A percentile compares a stretch with the other conserved stretches of the same genome.
Evolutionary conservation across 2,113 vertebrate species (phyloP).

Genomic region (Camelus bactrianus): DNA sequence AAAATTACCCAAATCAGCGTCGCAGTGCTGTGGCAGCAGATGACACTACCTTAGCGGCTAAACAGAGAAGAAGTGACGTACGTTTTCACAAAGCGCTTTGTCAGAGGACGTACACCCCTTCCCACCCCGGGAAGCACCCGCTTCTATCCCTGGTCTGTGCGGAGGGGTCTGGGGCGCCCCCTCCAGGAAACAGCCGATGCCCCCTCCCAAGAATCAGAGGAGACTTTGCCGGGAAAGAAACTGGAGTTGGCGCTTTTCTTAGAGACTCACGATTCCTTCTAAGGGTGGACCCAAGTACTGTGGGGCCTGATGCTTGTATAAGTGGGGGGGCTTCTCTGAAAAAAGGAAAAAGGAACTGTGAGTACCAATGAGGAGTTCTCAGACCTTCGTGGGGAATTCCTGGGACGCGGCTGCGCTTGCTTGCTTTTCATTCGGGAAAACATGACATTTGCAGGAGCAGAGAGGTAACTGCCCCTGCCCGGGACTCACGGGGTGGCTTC

Average conservation of each 20-base stretch:
- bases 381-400: background rate
- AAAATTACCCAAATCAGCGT: background rate
- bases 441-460: background rate
- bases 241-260: background rate
- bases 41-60: background rate
- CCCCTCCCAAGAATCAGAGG: background rate
- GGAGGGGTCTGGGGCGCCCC: background rate
- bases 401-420: background rate
- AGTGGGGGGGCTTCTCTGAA: background rate
- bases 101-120: background rate
- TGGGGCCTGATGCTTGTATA: background rate
- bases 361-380: background rate
- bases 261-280: background rate
- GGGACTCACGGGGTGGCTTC: too few species aligned
- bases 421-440: background rate
- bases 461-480: background rate
- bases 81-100: background rate
- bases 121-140: background rate
- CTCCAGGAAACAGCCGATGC: too few species aligned
- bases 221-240: background rate
- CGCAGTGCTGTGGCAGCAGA: background rate
- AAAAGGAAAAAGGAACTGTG: background rate
- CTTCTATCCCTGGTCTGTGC: background rate
- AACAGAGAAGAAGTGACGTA: background rate
- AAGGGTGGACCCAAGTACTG: background rate